Evolutionary conservation across 2,797 vertebrate species (phyloP).

Genomic region (Coregonus ussuriensis): DNA sequence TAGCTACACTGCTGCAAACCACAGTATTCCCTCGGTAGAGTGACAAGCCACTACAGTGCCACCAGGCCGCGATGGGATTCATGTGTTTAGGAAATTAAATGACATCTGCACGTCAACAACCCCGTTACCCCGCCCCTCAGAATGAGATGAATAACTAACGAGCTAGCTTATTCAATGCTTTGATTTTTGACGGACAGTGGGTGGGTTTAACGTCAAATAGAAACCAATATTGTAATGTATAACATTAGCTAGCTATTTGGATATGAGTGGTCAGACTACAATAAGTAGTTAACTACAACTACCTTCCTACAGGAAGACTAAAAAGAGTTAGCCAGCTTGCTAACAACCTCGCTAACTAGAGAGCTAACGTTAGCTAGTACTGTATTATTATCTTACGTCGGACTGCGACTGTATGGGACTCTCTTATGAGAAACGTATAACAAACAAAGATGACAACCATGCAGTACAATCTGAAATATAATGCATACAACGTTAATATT

Average conservation of each 20-base stretch:
- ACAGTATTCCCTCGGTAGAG: neutral
- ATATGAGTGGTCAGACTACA: neutral
- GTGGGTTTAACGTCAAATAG: neutral
- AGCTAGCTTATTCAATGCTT: neutral
- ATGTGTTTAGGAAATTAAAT: slow-evolving; percentile 38
- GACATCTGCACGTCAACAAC: slow-evolving; percentile 50
- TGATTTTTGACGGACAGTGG: neutral
- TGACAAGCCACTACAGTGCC: neutral
- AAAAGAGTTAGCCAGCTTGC: neutral
- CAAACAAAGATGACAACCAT: neutral
- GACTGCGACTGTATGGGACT: neutral
- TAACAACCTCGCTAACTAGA: neutral
- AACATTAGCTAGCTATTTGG: neutral
- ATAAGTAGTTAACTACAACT: neutral
- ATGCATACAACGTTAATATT: neutral
- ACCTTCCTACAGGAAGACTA: neutral
- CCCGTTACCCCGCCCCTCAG: slow-evolving; percentile 63
- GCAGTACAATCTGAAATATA: neutral
- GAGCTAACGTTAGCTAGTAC: slow-evolving; percentile 1
- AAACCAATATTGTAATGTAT: neutral
- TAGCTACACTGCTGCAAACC: neutral
- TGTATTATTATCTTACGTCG: neutral
- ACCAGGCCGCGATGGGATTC: neutral
- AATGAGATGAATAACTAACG: slow-evolving; percentile 25
- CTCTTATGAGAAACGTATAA: neutral